Conservation (phyloP, 2,113 vertebrate species). For the Diglossa brunneiventris region DNA sequence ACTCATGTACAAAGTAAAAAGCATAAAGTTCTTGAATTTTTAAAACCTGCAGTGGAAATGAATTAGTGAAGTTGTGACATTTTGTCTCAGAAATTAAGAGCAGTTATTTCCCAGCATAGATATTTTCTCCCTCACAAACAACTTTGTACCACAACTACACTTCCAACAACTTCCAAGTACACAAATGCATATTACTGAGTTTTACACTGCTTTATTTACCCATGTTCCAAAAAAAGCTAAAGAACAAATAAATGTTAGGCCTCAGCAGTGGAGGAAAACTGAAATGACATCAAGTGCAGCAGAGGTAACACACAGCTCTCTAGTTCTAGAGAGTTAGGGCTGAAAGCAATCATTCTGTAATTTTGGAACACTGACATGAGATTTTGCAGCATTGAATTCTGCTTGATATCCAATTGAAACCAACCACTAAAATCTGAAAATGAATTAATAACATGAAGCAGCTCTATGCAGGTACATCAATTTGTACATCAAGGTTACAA, state of each 20-base stretch:
- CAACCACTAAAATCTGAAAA: neutral
- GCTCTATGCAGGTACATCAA: neutral
- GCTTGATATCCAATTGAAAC: neutral
- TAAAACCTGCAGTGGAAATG: neutral
- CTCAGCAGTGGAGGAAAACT: neutral
- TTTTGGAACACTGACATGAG: neutral
- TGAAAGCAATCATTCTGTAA: neutral
- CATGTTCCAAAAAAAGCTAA: neutral
- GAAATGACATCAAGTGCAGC: neutral
- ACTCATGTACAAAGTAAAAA: neutral
- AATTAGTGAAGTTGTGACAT: neutral
- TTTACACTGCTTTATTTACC: neutral
- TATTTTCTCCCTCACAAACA: neutral
- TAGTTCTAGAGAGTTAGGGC: neutral
- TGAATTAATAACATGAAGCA: neutral
- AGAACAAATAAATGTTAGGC: neutral
- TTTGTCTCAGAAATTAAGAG: neutral
- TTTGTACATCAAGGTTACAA: neutral
- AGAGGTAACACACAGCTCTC: neutral
- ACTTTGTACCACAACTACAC: neutral
- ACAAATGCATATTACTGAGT: neutral
- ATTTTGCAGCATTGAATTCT: neutral
- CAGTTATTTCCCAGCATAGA: neutral
- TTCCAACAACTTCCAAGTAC: neutral
- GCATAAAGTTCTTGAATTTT: neutral